These are phyloP conservation scores for Campopleginae sp. DNA, from an alignment of 2,888 invertebrate genomes.

Conservation along the genomic window DNA sequence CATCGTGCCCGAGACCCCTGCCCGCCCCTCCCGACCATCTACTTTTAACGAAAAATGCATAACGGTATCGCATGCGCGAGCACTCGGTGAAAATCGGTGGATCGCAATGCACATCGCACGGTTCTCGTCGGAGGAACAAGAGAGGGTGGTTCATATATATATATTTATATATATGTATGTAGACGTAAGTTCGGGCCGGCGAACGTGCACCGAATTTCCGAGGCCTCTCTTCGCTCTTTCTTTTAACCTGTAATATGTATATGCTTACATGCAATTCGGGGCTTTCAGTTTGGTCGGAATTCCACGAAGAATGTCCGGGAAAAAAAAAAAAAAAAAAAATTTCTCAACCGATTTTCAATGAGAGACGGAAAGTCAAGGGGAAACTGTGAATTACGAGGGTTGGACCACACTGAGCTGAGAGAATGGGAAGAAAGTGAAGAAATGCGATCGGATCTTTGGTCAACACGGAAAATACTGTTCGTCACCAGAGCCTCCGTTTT, in stretches of 20 bases:
- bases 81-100: slow-evolving; percentile 39
- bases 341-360: slow-evolving; percentile 37
- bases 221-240: slow-evolving; percentile 39
- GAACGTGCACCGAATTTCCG: slow-evolving; percentile 69
- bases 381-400: slow-evolving; percentile 32
- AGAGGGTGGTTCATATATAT: slow-evolving; percentile 41
- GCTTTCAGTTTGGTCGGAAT: slow-evolving; percentile 23
- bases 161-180: slow-evolving; percentile 17
- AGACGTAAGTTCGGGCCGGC: slow-evolving; percentile 48
- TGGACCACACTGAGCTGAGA: neutral
- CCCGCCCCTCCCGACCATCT: neutral
- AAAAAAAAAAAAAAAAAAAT: slow-evolving; percentile 52
- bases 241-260: neutral
- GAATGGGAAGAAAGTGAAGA: slow-evolving; percentile 36
- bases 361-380: slow-evolving; percentile 29
- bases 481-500: slow-evolving; percentile 20
- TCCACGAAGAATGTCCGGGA: slow-evolving; percentile 58
- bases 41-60: slow-evolving; percentile 64
- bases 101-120: slow-evolving; percentile 32
- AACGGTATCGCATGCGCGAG: slow-evolving; percentile 66
- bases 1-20: slow-evolving; percentile 17
- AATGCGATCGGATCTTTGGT: slow-evolving; percentile 40
- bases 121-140: slow-evolving; percentile 34
- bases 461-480: slow-evolving; percentile 3
- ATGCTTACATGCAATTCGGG: slow-evolving; percentile 28